Evolutionary conservation across 1,140 invertebrate genomes (phyloP), one percentile per base, ranked within the genome.

Genomic region (Drosophila paulistorum): DNA sequence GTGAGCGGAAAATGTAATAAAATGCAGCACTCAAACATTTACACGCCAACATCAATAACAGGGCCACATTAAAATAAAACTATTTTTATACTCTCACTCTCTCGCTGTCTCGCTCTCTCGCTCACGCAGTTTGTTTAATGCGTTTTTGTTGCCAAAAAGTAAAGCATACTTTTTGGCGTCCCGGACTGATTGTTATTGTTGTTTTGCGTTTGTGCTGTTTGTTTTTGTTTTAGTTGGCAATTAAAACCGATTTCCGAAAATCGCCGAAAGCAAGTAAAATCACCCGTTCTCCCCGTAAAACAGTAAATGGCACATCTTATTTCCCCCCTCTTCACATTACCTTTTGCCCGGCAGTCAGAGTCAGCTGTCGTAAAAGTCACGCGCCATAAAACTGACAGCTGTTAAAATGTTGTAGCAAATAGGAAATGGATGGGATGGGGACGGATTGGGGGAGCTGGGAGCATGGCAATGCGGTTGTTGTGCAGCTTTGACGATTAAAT

Each of bases 351-450:
- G 65, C 35, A 62, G 3, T 57, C 62, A 62, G 76, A 79, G n/a
- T 57, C 62, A 62, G 84, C 83, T 86, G 82, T 86, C 82, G 82
- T 86, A 86, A 86, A 86, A 86, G 82, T 87, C 82, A 87, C 82
- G 82, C 82, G 74, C 82, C 83, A 86, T 86, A 87, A 86, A 87
- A 86, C 82, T 86, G 82, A 86, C 82, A 86, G 82, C 82, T 86
- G 82, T 82, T 86, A 86, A 86, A 86, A 86, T 87, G 82, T 79
- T 75, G 71, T 54, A 65, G 59, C 45, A 51, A 51, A 51, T 23
- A 10, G 45, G 45, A 4, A 23, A 7, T 10, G 59, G 69, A 13
- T 13, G 37, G 10, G 37, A 35, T 7, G 33, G 9, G 20, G 20
- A 23, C 20, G 20, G 20, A 1, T 35, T 69, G 68, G 23, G 57